These are phyloP conservation scores for Cliona cf. orientalis DNA, from an alignment of 37 sponge, comb jelly and placozoan genomes.

Conservation along the genomic window DNA sequence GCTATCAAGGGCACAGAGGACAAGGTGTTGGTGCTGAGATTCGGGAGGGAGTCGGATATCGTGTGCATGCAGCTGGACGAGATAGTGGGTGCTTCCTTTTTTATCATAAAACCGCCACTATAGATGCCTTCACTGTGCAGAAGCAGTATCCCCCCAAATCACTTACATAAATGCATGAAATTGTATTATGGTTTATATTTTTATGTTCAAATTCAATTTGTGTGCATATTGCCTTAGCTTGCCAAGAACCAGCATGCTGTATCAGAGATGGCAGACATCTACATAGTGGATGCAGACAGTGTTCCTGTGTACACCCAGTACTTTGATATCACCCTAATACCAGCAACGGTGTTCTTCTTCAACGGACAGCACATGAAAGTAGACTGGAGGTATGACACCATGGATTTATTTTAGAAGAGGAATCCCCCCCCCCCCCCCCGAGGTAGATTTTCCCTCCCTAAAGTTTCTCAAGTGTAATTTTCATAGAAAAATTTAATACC, in stretches of 20 bases:
- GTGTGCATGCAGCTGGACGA: constrained; percentile 87
- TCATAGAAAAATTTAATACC: too few relatives aligned
- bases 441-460: too few relatives aligned
- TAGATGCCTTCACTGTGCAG: background rate
- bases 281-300: constrained; percentile 71
- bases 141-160: background rate
- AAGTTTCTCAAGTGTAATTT: too few relatives aligned
- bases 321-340: constrained; percentile 91
- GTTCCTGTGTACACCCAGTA: constrained; percentile 90
- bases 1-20: constrained; percentile 86
- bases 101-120: background rate
- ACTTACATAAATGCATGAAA: too few relatives aligned
- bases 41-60: constrained; percentile 80
- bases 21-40: constrained; percentile 85
- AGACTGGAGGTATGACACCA: constrained; percentile 84
- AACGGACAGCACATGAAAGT: constrained; percentile 97
- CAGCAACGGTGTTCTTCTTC: constrained; percentile 93
- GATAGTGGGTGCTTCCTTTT: constrained; percentile 67
- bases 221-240: constrained; percentile 66
- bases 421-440: too few relatives aligned
- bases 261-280: constrained; percentile 86
- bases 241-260: constrained; percentile 80
- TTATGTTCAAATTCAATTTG: background rate
- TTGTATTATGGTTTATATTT: background rate
- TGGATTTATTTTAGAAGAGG: background rate